Percentiles rank a stretch among this genome's conserved stretches.
phyloP scores from a whole-genome alignment of 2,797 vertebrate species.

The Siniperca undulata region DNA sequence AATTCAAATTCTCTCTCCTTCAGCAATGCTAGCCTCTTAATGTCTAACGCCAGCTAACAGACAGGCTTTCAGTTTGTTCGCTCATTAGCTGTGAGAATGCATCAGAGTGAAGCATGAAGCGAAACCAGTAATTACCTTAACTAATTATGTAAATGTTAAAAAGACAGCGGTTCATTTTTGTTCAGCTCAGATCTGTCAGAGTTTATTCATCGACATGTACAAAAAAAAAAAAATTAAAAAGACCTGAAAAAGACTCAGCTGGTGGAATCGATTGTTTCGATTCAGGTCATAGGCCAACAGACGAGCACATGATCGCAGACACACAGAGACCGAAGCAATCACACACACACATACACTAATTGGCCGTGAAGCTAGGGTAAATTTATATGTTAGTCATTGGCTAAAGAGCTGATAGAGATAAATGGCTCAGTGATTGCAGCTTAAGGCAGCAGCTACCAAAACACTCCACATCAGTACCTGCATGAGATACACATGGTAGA shows the following conservation, averaged over 20 bases:
- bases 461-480: background rate
- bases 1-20: conserved; percentile 35
- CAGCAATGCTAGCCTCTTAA: background rate
- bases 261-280: conserved; percentile 45
- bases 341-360: conserved; percentile 28
- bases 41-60: background rate
- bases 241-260: conserved; percentile 2
- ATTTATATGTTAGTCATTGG: conserved; percentile 42
- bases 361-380: conserved; percentile 70
- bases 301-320: conserved; percentile 24
- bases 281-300: conserved; percentile 33
- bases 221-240: background rate
- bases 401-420: conserved; percentile 36
- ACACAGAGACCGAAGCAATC: background rate
- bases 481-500: no score
- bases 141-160: conserved; percentile 26
- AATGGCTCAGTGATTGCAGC: conserved; percentile 8
- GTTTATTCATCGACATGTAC: background rate
- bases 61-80: conserved; percentile 13
- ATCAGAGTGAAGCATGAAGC: background rate
- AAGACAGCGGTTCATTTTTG: conserved; percentile 3
- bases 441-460: background rate
- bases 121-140: conserved; percentile 22
- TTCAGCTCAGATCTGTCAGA: conserved; percentile 2
- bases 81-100: conserved; percentile 6